A percentile compares a stretch with the other conserved stretches of the same genome.
Evolutionary conservation across 1,140 invertebrate species (phyloP).

Genomic region (Eueides isabella): DNA sequence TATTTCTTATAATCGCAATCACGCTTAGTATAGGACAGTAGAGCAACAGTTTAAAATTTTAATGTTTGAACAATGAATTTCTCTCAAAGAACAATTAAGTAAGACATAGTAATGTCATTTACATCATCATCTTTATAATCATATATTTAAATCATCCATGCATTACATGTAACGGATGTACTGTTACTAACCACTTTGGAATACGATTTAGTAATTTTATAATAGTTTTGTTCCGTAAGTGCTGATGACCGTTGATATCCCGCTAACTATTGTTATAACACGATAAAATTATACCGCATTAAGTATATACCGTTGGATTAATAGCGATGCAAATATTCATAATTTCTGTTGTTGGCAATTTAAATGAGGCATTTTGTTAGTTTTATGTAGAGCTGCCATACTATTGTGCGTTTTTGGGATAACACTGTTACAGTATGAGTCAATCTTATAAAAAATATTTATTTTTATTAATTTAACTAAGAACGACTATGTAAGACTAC

Average conservation of each 20-base stretch:
- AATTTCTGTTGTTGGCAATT: slow-evolving; percentile 57
- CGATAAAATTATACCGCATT: slow-evolving; percentile 17
- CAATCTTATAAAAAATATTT: not conserved
- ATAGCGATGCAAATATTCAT: slow-evolving; percentile 60
- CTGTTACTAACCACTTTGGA: not conserved
- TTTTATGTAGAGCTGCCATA: slow-evolving; percentile 39
- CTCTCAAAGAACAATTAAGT: too few species aligned
- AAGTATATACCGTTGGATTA: slow-evolving; percentile 36
- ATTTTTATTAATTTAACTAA: not conserved
- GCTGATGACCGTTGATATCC: not conserved
- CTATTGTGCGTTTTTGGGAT: not conserved
- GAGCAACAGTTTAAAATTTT: too few species aligned
- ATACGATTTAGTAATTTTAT: not conserved
- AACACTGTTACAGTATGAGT: not conserved
- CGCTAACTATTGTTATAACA: slow-evolving; percentile 19
- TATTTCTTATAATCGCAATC: too few species aligned
- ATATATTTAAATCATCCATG: not conserved
- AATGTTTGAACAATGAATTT: too few species aligned
- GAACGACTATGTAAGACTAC: too few species aligned
- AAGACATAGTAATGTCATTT: not conserved
- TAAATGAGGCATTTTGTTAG: slow-evolving; percentile 59
- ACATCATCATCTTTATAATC: not conserved
- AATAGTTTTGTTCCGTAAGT: not conserved
- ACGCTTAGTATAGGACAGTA: too few species aligned
- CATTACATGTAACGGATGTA: not conserved